These are phyloP conservation scores for Amphipoea lucens DNA, from an alignment of 2,888 invertebrate species.

Conservation along the genomic window DNA sequence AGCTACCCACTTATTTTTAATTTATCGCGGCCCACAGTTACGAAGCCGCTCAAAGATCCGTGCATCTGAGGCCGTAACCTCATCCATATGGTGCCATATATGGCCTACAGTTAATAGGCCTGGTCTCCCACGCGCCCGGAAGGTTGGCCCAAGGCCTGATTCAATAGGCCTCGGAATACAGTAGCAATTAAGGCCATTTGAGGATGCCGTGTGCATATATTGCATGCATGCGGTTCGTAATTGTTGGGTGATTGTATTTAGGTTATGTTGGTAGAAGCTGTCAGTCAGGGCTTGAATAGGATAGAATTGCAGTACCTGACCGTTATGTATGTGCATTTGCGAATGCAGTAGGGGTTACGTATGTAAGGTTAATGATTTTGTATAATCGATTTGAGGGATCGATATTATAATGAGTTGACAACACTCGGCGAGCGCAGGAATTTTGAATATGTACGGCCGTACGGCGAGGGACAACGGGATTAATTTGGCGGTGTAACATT, in stretches of 20 bases:
- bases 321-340: slow-evolving; percentile 27
- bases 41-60: slow-evolving; percentile 53
- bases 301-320: neutral
- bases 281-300: slow-evolving; percentile 19
- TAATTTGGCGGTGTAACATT: too few species aligned
- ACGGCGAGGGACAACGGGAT: too few species aligned
- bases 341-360: neutral
- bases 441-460: too few species aligned
- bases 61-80: slow-evolving; percentile 66
- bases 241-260: slow-evolving; percentile 39
- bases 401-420: too few species aligned
- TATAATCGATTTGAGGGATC: too few species aligned
- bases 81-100: slow-evolving; percentile 63
- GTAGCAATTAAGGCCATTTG: slow-evolving; percentile 64
- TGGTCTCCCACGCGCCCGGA: slow-evolving; percentile 72
- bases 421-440: too few species aligned
- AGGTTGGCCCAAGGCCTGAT: slow-evolving; percentile 66
- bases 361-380: too few species aligned
- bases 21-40: slow-evolving; percentile 52
- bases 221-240: slow-evolving; percentile 46
- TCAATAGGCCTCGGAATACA: slow-evolving; percentile 60
- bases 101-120: slow-evolving; percentile 69
- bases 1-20: slow-evolving; percentile 63
- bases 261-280: neutral
- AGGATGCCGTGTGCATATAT: slow-evolving; percentile 42